These are phyloP conservation scores for Limenitis camilla DNA, from an alignment of 2,888 invertebrate species.

Conservation along the genomic window DNA sequence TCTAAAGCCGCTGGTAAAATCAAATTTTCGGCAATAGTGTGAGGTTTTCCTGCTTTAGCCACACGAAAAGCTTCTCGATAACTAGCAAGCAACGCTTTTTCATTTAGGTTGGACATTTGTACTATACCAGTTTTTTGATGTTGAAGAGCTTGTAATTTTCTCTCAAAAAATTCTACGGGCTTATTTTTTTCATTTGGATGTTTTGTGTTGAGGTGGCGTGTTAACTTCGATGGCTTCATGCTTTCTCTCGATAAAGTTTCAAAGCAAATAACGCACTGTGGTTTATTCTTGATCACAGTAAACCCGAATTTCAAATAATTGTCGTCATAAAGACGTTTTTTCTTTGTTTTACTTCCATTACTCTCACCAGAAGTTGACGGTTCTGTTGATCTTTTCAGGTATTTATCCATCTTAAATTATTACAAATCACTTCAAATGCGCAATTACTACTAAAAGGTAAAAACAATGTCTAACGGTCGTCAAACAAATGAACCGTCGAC, in stretches of 20 bases:
- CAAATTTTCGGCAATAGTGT: conserved; percentile 29
- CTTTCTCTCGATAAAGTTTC: conserved; percentile 23
- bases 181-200: conserved; percentile 24
- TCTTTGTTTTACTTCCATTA: not conserved
- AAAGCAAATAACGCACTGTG: conserved; percentile 22
- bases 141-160: too few relatives aligned
- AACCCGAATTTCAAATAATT: conserved; percentile 19
- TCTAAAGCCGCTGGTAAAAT: conserved; percentile 27
- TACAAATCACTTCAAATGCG: too few relatives aligned
- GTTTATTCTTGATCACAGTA: conserved; percentile 21
- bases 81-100: conserved; percentile 1
- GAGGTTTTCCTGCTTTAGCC: conserved; percentile 26
- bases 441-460: too few relatives aligned
- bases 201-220: conserved; percentile 22
- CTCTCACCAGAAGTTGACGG: too few relatives aligned
- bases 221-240: conserved; percentile 23
- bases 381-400: too few relatives aligned
- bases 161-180: too few relatives aligned
- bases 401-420: too few relatives aligned
- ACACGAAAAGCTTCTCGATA: conserved; percentile 22
- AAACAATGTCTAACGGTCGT: too few relatives aligned
- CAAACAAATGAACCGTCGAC: too few relatives aligned
- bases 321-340: conserved; percentile 13
- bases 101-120: too few relatives aligned
- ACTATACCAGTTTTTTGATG: too few relatives aligned